Evolutionary conservation across 2,888 invertebrate species (phyloP).

Genomic region (Tenthredo livida): DNA sequence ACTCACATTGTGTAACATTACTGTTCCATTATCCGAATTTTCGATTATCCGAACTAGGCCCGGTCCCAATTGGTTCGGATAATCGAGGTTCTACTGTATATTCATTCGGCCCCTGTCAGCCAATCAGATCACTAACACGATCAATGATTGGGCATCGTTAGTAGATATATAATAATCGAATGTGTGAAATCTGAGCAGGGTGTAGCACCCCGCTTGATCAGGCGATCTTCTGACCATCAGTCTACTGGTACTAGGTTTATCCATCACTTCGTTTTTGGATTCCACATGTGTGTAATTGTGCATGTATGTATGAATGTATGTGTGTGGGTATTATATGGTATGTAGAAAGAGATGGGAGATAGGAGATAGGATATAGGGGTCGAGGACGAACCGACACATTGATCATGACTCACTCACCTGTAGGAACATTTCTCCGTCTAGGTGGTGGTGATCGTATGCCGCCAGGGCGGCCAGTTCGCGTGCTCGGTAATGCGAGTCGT

Average conservation of each 20-base stretch:
- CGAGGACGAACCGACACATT: constrained; percentile 47
- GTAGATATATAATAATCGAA: not conserved
- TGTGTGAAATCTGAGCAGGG: not conserved
- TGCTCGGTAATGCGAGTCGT: constrained; percentile 82
- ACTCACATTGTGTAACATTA: too few relatives aligned
- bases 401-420: constrained; percentile 83
- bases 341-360: constrained; percentile 19
- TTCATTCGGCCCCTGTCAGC: not conserved
- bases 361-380: constrained; percentile 17
- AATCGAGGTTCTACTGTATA: too few relatives aligned
- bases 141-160: constrained; percentile 17
- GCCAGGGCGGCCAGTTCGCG: constrained; percentile 90
- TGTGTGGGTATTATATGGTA: not conserved
- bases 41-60: too few relatives aligned
- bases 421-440: constrained; percentile 97
- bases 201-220: not conserved
- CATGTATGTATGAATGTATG: not conserved
- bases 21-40: too few relatives aligned
- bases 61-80: too few relatives aligned
- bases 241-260: not conserved
- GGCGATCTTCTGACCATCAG: not conserved
- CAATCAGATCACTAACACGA: constrained; percentile 31
- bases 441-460: constrained; percentile 93
- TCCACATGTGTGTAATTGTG: not conserved
- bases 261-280: constrained; percentile 16